These are phyloP conservation scores for Fragum whitleyi DNA, from an alignment of 2,888 invertebrate species.

Conservation along the genomic window DNA sequence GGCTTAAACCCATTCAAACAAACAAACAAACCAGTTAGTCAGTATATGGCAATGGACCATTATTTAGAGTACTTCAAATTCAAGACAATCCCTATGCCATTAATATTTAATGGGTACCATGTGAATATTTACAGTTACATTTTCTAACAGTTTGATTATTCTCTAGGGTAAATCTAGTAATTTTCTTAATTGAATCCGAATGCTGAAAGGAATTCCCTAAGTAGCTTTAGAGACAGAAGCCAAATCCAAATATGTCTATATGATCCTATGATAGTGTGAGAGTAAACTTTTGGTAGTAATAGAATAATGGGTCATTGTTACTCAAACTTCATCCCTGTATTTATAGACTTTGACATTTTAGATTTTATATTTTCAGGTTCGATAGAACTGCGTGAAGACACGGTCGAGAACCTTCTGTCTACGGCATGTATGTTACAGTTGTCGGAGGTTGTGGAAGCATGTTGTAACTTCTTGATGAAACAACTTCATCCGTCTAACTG, in stretches of 20 bases:
- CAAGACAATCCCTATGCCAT: neutral
- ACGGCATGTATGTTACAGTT: constrained; percentile 96
- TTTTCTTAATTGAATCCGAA: neutral
- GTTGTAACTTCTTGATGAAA: constrained; percentile 94
- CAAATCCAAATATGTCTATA: neutral
- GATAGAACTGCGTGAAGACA: constrained; percentile 94
- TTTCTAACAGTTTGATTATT: constrained; percentile 4
- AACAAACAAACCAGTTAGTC: no score
- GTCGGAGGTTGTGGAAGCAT: constrained; percentile 93
- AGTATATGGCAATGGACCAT: no score
- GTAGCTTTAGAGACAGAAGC: neutral
- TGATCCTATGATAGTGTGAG: no score
- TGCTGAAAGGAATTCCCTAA: neutral
- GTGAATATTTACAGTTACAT: constrained; percentile 13
- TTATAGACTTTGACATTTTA: no score
- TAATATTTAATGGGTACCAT: constrained; percentile 3
- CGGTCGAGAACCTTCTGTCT: constrained; percentile 93
- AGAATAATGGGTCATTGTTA: no score
- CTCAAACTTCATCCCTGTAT: no score
- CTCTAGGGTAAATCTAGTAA: constrained; percentile 4
- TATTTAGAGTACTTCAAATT: neutral
- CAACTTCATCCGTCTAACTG: constrained; percentile 97
- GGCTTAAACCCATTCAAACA: no score
- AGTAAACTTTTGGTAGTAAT: no score
- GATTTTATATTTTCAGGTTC: constrained; percentile 85